Conservation (phyloP, 2,113 vertebrate species). For the Malaclemys terrapin region DNA sequence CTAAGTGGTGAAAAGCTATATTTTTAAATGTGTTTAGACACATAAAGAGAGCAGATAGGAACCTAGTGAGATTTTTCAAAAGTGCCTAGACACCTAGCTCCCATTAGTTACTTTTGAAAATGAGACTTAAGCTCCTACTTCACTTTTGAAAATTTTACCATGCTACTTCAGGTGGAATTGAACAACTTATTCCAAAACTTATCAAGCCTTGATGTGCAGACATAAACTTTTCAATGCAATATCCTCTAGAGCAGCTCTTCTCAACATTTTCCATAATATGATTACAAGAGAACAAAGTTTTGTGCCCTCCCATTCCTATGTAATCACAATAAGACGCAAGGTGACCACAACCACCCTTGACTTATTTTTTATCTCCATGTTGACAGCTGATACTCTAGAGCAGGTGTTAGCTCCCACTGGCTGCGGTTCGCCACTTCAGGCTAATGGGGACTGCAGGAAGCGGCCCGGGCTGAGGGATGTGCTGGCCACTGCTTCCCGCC, state of each 20-base stretch:
- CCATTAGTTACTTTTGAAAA: neutral
- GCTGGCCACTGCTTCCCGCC: too few species aligned
- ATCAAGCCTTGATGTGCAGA: neutral
- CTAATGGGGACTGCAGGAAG: too few species aligned
- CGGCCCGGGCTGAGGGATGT: too few species aligned
- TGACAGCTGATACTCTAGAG: neutral
- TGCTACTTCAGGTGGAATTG: neutral
- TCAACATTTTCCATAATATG: neutral
- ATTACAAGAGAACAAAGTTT: neutral
- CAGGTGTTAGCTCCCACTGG: too few species aligned
- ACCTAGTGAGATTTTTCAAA: neutral
- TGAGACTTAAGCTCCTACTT: neutral
- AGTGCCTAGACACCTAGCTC: neutral
- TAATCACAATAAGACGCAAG: neutral
- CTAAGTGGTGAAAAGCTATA: neutral
- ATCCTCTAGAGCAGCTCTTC: neutral
- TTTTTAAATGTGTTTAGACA: neutral
- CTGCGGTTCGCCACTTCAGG: too few species aligned
- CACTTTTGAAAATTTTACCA: neutral
- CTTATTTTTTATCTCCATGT: neutral
- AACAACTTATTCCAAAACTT: neutral
- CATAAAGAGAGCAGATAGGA: neutral
- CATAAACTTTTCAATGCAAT: neutral
- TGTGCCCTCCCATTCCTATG: neutral
- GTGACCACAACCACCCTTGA: neutral